Conservation (phyloP, 2,113 vertebrate genomes). For the Phocoena sinus region DNA sequence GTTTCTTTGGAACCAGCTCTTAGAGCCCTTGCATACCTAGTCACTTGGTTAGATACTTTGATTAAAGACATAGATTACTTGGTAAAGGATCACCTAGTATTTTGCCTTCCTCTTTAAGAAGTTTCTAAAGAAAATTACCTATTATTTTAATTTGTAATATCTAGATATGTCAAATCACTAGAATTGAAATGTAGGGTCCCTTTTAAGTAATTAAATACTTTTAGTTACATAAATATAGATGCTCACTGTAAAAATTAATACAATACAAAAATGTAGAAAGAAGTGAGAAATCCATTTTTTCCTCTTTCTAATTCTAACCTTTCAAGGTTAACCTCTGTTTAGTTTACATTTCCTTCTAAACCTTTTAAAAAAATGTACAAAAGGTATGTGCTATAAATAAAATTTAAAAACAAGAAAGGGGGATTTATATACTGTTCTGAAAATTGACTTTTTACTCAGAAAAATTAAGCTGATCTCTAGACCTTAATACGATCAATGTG, state of each 20-base stretch:
- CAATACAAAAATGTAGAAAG: neutral
- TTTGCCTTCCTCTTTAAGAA: neutral
- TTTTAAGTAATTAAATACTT: conserved; percentile 17
- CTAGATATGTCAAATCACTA: neutral
- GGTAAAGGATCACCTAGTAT: neutral
- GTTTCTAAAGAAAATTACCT: neutral
- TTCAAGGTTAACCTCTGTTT: neutral
- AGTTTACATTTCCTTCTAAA: neutral
- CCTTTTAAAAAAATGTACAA: neutral
- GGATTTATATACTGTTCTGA: neutral
- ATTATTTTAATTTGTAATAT: neutral
- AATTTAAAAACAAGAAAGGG: neutral
- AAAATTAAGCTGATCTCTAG: neutral
- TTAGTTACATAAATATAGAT: neutral
- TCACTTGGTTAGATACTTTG: neutral
- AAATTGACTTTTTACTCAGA: conserved; percentile 30
- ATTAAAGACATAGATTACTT: neutral
- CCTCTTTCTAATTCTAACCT: neutral
- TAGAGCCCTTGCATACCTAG: neutral
- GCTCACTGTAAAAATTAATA: neutral
- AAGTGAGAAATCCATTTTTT: neutral
- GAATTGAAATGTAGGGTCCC: neutral
- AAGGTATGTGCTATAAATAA: neutral
- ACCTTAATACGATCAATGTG: conserved; percentile 33
- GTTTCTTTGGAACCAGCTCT: neutral